A percentile compares a stretch with the other conserved stretches of the same genome.
phyloP scores from a whole-genome alignment of 2,797 vertebrate species.

The Gallirallus australis region DNA sequence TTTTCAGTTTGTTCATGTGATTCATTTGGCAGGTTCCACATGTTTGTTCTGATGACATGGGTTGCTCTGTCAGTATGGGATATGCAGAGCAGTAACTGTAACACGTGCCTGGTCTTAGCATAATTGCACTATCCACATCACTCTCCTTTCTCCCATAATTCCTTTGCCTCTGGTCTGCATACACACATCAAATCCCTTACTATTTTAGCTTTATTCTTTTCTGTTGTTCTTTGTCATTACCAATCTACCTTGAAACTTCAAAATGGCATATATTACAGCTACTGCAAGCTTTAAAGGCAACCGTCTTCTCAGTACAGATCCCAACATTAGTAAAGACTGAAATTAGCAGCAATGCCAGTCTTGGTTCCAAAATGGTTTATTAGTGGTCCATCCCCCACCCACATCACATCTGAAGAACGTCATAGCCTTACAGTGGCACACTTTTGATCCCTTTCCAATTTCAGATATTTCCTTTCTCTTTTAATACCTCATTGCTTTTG shows the following conservation, averaged over 20 bases:
- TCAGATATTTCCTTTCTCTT: slow-evolving; percentile 78
- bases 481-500: slow-evolving; percentile 82
- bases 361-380: slow-evolving; percentile 40
- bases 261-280: neutral
- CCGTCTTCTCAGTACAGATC: neutral
- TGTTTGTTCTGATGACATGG: too few species aligned
- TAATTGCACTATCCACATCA: neutral
- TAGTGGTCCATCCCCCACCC: neutral
- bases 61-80: too few species aligned
- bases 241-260: neutral
- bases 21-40: too few species aligned
- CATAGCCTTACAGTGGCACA: slow-evolving; percentile 59
- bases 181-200: neutral
- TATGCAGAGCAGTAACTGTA: too few species aligned
- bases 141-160: neutral
- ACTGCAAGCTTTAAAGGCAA: neutral
- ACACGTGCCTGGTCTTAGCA: neutral
- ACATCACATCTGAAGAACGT: slow-evolving; percentile 1
- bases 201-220: neutral
- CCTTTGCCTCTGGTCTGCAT: neutral
- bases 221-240: neutral
- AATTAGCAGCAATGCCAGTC: slow-evolving; percentile 36
- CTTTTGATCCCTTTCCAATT: slow-evolving; percentile 78
- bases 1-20: too few species aligned
- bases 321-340: slow-evolving; percentile 21